phyloP scores from a whole-genome alignment of 2,113 vertebrate species.

The Nanger granti region DNA sequence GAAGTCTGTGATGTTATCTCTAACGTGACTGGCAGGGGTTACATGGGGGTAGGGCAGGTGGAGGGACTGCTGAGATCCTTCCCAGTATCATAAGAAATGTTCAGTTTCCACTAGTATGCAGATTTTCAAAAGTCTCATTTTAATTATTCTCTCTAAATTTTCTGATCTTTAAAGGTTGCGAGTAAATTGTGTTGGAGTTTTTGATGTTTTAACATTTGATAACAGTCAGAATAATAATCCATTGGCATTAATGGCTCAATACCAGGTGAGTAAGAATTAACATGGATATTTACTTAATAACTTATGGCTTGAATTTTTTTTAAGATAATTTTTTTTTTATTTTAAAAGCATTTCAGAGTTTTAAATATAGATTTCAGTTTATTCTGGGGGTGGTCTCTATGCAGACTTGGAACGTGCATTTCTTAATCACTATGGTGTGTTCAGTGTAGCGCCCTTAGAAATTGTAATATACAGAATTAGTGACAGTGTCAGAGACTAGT shows the following conservation, averaged over 20 bases:
- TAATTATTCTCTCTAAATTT: slow-evolving; percentile 45
- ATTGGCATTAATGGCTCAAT: slow-evolving; percentile 97
- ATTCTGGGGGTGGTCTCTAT: not conserved
- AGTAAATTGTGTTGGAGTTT: slow-evolving; percentile 97
- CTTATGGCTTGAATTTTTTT: slow-evolving; percentile 18
- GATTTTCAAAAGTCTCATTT: not conserved
- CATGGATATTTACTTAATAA: not conserved
- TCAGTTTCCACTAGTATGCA: not conserved
- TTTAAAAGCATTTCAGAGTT: slow-evolving; percentile 6
- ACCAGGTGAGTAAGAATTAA: slow-evolving; percentile 87
- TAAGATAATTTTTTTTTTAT: slow-evolving; percentile 23
- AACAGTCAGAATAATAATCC: slow-evolving; percentile 98
- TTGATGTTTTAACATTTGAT: slow-evolving; percentile 99
- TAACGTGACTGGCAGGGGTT: not conserved
- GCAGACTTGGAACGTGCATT: not conserved
- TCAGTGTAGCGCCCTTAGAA: not conserved
- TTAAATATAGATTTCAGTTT: slow-evolving; percentile 10
- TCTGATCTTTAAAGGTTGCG: slow-evolving; percentile 86
- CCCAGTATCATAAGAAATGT: not conserved
- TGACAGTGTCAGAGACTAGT: not conserved
- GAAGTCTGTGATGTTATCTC: not conserved
- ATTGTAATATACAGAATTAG: not conserved
- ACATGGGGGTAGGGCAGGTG: not conserved
- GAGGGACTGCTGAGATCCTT: not conserved
- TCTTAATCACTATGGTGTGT: not conserved